Evolutionary conservation across 1,140 invertebrate species (phyloP).

Genomic region (Atopsyche davidsoni): DNA sequence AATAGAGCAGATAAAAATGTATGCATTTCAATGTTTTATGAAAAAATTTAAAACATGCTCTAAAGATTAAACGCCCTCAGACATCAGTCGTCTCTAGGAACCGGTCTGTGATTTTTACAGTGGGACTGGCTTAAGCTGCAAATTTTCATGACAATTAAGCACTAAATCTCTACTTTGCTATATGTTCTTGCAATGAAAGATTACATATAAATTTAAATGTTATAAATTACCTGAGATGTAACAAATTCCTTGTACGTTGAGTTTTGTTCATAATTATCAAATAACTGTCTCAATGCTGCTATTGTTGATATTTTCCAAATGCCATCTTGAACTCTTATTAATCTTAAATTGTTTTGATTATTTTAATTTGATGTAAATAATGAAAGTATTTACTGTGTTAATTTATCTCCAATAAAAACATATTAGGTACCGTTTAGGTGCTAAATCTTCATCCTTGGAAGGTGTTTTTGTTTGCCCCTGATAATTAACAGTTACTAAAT

Average conservation of each 20-base stretch:
- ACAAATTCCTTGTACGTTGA: slow-evolving; percentile 2
- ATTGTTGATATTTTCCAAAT: slow-evolving; percentile 9
- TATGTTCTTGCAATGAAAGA: too few species aligned
- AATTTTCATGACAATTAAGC: too few species aligned
- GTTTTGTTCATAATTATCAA: slow-evolving; percentile 14
- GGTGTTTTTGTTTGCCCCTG: neutral
- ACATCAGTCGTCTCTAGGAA: too few species aligned
- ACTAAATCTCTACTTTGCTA: too few species aligned
- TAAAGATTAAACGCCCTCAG: too few species aligned
- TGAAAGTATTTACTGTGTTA: neutral
- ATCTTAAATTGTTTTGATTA: slow-evolving; percentile 2
- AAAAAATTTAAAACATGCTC: too few species aligned
- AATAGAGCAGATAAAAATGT: too few species aligned
- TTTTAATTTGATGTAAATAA: neutral
- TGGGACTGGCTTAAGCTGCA: too few species aligned
- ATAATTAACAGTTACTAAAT: slow-evolving; percentile 5
- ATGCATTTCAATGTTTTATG: too few species aligned
- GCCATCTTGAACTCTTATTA: neutral
- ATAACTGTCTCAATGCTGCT: slow-evolving; percentile 1
- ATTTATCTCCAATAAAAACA: neutral
- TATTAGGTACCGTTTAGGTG: slow-evolving; percentile 2
- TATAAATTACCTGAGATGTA: slow-evolving; percentile 2
- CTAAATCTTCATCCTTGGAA: slow-evolving; percentile 9
- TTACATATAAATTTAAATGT: neutral
- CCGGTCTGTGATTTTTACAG: too few species aligned